Conservation (phyloP, 2,888 invertebrate genomes). For the Lycia hirtaria region DNA sequence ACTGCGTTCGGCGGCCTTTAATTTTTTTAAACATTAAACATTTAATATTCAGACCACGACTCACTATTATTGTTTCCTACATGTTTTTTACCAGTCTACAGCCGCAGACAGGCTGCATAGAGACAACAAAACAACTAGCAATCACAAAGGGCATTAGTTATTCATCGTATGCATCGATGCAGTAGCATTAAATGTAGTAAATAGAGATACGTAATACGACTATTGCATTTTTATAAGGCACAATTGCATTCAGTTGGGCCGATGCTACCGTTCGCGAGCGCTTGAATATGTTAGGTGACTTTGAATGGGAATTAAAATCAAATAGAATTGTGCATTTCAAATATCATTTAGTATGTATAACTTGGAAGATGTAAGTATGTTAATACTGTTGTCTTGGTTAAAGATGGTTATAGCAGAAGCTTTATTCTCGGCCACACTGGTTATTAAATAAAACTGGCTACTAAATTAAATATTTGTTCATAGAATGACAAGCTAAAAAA, state of each 20-base stretch:
- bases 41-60: constrained; percentile 28
- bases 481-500: too few relatives aligned
- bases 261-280: constrained; percentile 37
- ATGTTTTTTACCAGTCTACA: constrained; percentile 37
- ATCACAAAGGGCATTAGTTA: constrained; percentile 68
- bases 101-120: constrained; percentile 43
- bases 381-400: not conserved
- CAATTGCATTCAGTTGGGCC: constrained; percentile 58
- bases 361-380: not conserved
- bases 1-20: too few relatives aligned
- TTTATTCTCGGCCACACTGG: not conserved
- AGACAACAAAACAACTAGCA: constrained; percentile 58
- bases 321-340: constrained; percentile 3
- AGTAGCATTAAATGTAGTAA: constrained; percentile 66
- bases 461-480: too few relatives aligned
- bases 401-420: not conserved
- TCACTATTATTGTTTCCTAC: constrained; percentile 24
- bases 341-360: not conserved
- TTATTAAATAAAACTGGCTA: too few relatives aligned
- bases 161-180: constrained; percentile 72
- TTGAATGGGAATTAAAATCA: constrained; percentile 25
- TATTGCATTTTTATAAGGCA: constrained; percentile 75
- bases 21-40: too few relatives aligned
- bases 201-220: constrained; percentile 70
- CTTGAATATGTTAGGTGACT: constrained; percentile 38